A percentile compares a stretch with the other conserved stretches of the same genome.
Conservation (phyloP, 2,113 vertebrate genomes). For the Xyrauchen texanus region DNA sequence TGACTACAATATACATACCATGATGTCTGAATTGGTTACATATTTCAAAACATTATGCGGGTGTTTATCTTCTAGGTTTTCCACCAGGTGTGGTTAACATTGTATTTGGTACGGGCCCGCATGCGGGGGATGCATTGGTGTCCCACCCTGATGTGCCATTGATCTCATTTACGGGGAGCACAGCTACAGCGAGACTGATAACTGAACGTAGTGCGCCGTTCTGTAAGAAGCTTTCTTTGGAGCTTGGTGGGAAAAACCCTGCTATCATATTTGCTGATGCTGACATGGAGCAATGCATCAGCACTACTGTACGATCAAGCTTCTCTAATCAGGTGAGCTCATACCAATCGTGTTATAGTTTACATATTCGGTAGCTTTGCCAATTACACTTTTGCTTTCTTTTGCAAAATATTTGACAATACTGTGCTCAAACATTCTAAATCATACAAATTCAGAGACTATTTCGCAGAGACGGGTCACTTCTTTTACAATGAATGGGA, state of each 20-base stretch:
- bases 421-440: no score
- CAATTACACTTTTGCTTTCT: no score
- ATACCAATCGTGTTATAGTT: background rate
- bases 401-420: no score
- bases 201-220: constrained; percentile 81
- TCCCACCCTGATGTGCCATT: constrained; percentile 87
- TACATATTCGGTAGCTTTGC: no score
- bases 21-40: background rate
- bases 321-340: constrained; percentile 90
- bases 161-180: constrained; percentile 95
- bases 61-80: constrained; percentile 72
- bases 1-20: no score
- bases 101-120: constrained; percentile 83
- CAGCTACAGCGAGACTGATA: constrained; percentile 84
- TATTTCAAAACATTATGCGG: background rate
- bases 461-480: no score
- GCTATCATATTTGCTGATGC: constrained; percentile 91
- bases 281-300: constrained; percentile 83
- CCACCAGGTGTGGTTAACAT: constrained; percentile 93
- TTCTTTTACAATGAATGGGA: no score
- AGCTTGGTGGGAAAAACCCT: constrained; percentile 95
- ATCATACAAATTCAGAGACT: no score
- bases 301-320: constrained; percentile 87
- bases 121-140: constrained; percentile 85
- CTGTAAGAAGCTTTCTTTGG: constrained; percentile 93